Base-by-base conservation (phyloP, 1,140 invertebrate genomes). In the Trichoplusia ni region DNA sequence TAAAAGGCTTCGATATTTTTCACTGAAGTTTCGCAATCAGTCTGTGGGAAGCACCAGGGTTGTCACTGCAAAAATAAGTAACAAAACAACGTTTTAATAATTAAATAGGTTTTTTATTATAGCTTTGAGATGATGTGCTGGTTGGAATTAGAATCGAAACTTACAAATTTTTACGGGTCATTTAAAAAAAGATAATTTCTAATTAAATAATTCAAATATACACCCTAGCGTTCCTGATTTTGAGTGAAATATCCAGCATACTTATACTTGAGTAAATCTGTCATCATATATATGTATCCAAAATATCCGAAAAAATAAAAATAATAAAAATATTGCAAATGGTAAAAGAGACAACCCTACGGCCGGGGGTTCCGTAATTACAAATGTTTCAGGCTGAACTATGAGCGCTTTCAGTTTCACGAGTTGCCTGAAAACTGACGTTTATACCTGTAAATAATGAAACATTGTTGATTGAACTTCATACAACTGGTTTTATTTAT, bases 361-460 rank as follows among this genome's bases (percentile, higher is more conserved):
- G 9, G 13, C 29, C 18, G 60, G 42, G 33, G 35, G 33, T 40
- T 29, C n/a, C 18, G 33, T 62, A 62, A 62, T 62, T 62, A 51
- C 60, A 51, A 62, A 49, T 62, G 60, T 62, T 62, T 62, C 61
- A 54, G 23, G 23, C 37, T 53, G 23, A 64, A 64, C 47, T 54
- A 64, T 42, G 47, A 46, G 37, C 38, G 44, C 29, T 62, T 62
- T 62, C 60, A 54, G 47, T 64, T 64, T 64, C 27, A 53, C 19
- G 27, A 54, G 47, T 64, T 54, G n/a, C 18, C 35, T 53, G 37
- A 64, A 64, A 44, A 54, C 38, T 54, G 47, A 44, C 37, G 25
- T 58, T 58, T 58, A 42, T 42, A 58, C 37, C 37, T 42, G 54
- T 44, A 58, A 58, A 58, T 58, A 44, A 58, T 58, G 54, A 58